Base-by-base conservation (phyloP, 2,797 vertebrate genomes). In the Pristis pectinata region DNA sequence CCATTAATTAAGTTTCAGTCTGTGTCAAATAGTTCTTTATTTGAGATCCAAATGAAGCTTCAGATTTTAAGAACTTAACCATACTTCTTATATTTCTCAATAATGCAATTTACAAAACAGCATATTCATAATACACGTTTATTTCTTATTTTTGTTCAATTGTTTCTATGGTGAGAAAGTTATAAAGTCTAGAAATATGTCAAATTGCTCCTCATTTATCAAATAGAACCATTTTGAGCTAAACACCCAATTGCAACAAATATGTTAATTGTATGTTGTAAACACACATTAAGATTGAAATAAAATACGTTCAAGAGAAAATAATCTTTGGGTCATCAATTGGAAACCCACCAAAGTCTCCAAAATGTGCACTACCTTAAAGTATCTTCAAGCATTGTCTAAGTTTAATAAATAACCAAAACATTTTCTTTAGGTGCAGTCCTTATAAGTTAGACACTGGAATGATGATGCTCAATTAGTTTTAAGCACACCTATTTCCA, bases 121-220 rank as follows among this genome's bases (percentile, higher is more conserved):
- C 49, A 49, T 17, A 67, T 67, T 4, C 64, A 67, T 22, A 67
- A 67, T 22, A 67, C 64, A 67, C 67, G 17, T 11, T 67, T 17
- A 1, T 22, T 67, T 22, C 64, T 67, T 67, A 93, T 92, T 91
- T 94, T 89, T 56, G 94, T 89, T 93, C 85, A 91, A 80, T 72
- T 94, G 83, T 93, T 89, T 94, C 53, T 87, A 67, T 24, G 87
- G 92, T 70, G 95, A 92, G 61, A 87, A n/a, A n/a, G n/a, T n/a
- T n/a, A n/a, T n/a, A n/a, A n/a, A n/a, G n/a, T n/a, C n/a, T n/a
- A n/a, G n/a, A n/a, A n/a, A n/a, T n/a, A n/a, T n/a, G n/a, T n/a
- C n/a, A 37, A 22, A 53, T 72, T 79, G 61, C 77, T 95, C 89
- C 94, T 72, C 92, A 85, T 94, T 95, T 95, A 94, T 89, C 94